Evolutionary conservation across 2,797 vertebrate genomes (phyloP).

Genomic region (Heterohyrax brucei): DNA sequence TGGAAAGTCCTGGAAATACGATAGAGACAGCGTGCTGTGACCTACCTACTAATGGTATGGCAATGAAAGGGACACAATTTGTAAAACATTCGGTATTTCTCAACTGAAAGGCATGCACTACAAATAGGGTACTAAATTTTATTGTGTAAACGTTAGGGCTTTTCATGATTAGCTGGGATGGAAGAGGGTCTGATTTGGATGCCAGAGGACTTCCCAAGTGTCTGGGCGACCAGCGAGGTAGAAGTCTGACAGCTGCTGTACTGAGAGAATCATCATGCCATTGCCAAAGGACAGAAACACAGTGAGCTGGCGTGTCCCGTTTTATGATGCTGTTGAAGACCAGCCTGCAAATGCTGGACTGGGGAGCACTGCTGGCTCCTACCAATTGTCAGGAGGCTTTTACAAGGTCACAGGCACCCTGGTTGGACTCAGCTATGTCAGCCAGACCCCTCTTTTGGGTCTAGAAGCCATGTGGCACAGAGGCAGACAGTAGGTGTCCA

Average conservation of each 20-base stretch:
- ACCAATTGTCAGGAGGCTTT: conserved; percentile 81
- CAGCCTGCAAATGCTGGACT: conserved; percentile 74
- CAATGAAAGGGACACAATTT: conserved; percentile 33
- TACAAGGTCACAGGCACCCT: conserved; percentile 72
- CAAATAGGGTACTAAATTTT: conserved; percentile 64
- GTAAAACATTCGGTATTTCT: conserved; percentile 63
- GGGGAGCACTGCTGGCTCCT: conserved; percentile 72
- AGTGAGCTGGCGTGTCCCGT: conserved; percentile 73
- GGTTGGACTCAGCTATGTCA: conserved; percentile 33
- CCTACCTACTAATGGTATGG: not conserved
- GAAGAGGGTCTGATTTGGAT: conserved; percentile 71
- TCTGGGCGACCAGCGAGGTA: conserved; percentile 56
- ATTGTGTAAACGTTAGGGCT: conserved; percentile 66
- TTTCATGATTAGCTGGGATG: conserved; percentile 67
- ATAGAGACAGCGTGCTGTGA: conserved; percentile 9
- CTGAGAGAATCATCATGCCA: conserved; percentile 50
- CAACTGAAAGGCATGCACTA: conserved; percentile 36
- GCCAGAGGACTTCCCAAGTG: conserved; percentile 60
- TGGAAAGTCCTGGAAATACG: conserved; percentile 43
- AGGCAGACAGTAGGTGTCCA: not conserved
- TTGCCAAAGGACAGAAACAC: conserved; percentile 73
- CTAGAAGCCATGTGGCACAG: not conserved
- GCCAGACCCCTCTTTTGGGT: conserved; percentile 13
- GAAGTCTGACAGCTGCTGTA: conserved; percentile 63
- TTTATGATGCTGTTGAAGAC: conserved; percentile 74